Conservation (phyloP, 2,888 invertebrate species). For the Venusia cambrica region DNA sequence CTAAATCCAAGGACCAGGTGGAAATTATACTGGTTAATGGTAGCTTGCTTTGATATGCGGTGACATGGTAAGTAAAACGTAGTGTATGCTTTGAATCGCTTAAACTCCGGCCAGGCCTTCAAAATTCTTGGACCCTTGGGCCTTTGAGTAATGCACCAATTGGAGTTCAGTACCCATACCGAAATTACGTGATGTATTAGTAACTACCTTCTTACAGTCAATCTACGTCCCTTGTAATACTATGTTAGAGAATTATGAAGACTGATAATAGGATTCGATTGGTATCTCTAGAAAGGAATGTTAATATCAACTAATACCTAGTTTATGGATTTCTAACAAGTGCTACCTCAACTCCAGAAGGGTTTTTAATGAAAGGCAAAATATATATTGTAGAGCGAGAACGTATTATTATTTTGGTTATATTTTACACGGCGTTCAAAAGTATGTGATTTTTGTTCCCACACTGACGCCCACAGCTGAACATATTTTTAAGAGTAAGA, state of each 20-base stretch:
- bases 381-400: too few species aligned
- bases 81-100: constrained; percentile 3
- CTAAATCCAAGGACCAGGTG: too few species aligned
- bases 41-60: too few species aligned
- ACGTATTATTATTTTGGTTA: constrained; percentile 56
- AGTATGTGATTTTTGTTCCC: too few species aligned
- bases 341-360: too few species aligned
- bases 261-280: constrained; percentile 3
- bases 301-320: constrained; percentile 7
- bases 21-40: too few species aligned
- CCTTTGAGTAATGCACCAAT: constrained; percentile 23
- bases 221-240: constrained; percentile 13
- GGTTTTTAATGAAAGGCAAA: too few species aligned
- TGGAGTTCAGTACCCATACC: constrained; percentile 18
- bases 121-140: constrained; percentile 15
- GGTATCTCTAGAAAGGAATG: constrained; percentile 2
- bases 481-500: too few species aligned
- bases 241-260: constrained; percentile 1
- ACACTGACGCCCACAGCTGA: too few species aligned
- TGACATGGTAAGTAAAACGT: too few species aligned
- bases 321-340: constrained; percentile 10
- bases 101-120: constrained; percentile 2
- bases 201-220: constrained; percentile 17
- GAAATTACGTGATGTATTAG: constrained; percentile 20
- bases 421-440: too few species aligned